Conservation (phyloP, 2,888 invertebrate genomes). For the Campaea margaritaria region DNA sequence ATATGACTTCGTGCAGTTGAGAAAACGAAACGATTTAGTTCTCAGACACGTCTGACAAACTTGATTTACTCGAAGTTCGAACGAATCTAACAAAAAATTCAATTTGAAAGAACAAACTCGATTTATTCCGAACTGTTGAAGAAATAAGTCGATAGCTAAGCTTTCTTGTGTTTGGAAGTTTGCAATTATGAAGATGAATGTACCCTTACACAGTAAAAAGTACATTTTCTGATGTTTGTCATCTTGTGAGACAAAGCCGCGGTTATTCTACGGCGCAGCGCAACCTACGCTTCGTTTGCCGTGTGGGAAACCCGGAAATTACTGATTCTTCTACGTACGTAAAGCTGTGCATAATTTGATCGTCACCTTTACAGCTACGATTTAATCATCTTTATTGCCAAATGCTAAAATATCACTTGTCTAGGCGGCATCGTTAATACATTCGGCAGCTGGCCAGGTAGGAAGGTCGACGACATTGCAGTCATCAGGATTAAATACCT, state of each 20-base stretch:
- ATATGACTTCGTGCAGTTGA: not conserved
- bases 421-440: slow-evolving; percentile 46
- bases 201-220: slow-evolving; percentile 20
- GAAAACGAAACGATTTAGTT: slow-evolving; percentile 12
- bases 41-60: slow-evolving; percentile 20
- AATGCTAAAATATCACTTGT: slow-evolving; percentile 46
- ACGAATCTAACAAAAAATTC: slow-evolving; percentile 21
- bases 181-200: slow-evolving; percentile 39
- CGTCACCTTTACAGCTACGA: slow-evolving; percentile 32
- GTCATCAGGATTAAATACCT: slow-evolving; percentile 40
- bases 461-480: slow-evolving; percentile 56
- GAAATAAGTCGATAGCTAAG: slow-evolving; percentile 7
- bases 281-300: slow-evolving; percentile 49
- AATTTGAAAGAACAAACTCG: slow-evolving; percentile 23
- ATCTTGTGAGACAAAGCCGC: slow-evolving; percentile 33
- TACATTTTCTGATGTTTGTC: slow-evolving; percentile 24
- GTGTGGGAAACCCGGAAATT: slow-evolving; percentile 60
- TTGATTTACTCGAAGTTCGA: slow-evolving; percentile 15
- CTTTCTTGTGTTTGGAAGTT: slow-evolving; percentile 27
- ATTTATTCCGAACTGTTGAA: slow-evolving; percentile 16
- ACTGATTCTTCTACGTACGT: slow-evolving; percentile 42
- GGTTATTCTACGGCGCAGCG: slow-evolving; percentile 1
- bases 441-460: slow-evolving; percentile 53
- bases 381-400: slow-evolving; percentile 40
- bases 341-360: slow-evolving; percentile 25